Conservation (phyloP, 1,140 invertebrate species). For the Maniola jurtina region DNA sequence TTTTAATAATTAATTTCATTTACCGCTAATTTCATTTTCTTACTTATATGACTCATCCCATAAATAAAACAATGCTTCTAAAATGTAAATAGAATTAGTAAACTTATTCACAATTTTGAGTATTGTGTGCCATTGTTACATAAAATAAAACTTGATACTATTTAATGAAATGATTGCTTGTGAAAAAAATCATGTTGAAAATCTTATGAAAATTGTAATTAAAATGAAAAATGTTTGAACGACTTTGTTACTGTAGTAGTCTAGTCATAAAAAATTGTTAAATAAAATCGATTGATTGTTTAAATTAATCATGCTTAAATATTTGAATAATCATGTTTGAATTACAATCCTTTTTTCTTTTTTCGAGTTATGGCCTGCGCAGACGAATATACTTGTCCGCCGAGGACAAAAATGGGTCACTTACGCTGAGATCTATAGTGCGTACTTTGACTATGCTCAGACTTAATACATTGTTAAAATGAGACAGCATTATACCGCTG, state of each 20-base stretch:
- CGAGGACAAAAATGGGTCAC: too few species aligned
- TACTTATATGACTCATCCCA: not conserved
- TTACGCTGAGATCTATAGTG: too few species aligned
- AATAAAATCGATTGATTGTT: not conserved
- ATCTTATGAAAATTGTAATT: conserved; percentile 17
- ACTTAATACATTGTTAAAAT: too few species aligned
- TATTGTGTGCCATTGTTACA: conserved; percentile 10
- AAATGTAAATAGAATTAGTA: conserved; percentile 1
- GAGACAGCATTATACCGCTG: too few species aligned
- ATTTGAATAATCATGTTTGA: too few species aligned
- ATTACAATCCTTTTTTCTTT: not conserved
- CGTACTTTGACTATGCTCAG: too few species aligned
- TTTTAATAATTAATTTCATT: not conserved
- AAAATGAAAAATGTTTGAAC: conserved; percentile 10
- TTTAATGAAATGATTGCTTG: not conserved
- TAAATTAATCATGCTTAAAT: not conserved
- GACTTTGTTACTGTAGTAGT: conserved; percentile 19
- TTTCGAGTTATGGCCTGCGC: too few species aligned
- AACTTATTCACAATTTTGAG: conserved; percentile 6
- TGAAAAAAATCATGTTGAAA: not conserved
- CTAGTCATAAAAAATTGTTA: conserved; percentile 28
- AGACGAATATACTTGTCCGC: too few species aligned
- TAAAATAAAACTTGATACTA: not conserved
- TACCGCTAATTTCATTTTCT: conserved; percentile 1
- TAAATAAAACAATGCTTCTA: not conserved